Evolutionary conservation across 30 jellyfish, hydroid and myxozoan species (phyloP).

Genomic region (Turritopsis dohrnii): DNA sequence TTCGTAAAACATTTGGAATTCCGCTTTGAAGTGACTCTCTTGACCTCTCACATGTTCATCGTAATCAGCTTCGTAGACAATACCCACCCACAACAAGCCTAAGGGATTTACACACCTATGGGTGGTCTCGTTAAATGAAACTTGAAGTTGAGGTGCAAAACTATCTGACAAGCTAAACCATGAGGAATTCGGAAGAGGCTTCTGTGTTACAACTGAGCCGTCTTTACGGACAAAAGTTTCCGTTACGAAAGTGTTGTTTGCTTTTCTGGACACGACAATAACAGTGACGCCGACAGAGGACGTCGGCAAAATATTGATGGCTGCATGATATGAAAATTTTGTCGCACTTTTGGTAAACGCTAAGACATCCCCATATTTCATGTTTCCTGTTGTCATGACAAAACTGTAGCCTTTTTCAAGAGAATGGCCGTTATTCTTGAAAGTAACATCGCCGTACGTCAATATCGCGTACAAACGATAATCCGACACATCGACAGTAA

Average conservation of each 20-base stretch:
- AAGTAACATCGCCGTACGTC: neutral
- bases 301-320: neutral
- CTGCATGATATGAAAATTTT: neutral
- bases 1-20: conserved; percentile 40
- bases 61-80: conserved; percentile 40
- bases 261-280: neutral
- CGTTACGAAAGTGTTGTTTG: neutral
- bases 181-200: conserved; percentile 21
- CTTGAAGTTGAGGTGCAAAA: conserved; percentile 42
- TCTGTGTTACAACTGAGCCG: neutral
- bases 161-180: conserved; percentile 28
- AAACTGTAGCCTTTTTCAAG: neutral
- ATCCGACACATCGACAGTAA: neutral
- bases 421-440: neutral
- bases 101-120: conserved; percentile 37
- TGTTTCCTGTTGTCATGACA: neutral
- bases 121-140: conserved; percentile 32
- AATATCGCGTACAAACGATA: neutral
- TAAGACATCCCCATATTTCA: neutral
- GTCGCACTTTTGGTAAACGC: neutral
- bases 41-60: conserved; percentile 31
- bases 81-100: conserved; percentile 24
- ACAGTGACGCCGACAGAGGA: neutral
- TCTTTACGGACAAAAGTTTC: neutral
- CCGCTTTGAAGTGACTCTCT: conserved; percentile 36